Percentiles rank a stretch among this genome's conserved stretches.
phyloP scores from a whole-genome alignment of 2,113 vertebrate genomes.

The Cavia aperea region DNA sequence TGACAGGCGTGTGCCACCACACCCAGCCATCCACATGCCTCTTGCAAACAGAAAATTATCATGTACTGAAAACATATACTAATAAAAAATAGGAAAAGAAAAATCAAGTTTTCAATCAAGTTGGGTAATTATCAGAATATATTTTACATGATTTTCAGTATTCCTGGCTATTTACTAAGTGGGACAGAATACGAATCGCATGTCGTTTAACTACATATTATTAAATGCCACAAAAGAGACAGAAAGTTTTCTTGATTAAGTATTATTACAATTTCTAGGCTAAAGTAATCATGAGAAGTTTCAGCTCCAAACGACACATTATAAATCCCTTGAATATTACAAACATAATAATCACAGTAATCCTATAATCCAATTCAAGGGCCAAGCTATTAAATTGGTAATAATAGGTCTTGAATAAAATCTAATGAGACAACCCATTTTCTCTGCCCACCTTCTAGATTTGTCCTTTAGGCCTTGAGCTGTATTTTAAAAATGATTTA shows the following conservation, averaged over 20 bases:
- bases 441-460: constrained; percentile 43
- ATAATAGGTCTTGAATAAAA: constrained; percentile 54
- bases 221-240: constrained; percentile 41
- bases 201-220: constrained; percentile 44
- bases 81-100: not conserved
- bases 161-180: constrained; percentile 40
- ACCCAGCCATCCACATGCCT: not conserved
- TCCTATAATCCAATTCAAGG: constrained; percentile 54
- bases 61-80: not conserved
- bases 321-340: constrained; percentile 55
- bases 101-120: not conserved
- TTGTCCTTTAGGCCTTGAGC: constrained; percentile 30
- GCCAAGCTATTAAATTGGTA: constrained; percentile 52
- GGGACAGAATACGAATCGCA: constrained; percentile 41
- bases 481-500: constrained; percentile 53
- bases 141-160: not conserved
- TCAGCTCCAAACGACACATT: constrained; percentile 50
- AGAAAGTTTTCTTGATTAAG: constrained; percentile 57
- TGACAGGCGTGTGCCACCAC: too few relatives aligned
- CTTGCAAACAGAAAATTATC: not conserved
- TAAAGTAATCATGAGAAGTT: constrained; percentile 58
- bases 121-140: not conserved
- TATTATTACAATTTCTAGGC: constrained; percentile 52
- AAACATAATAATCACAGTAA: constrained; percentile 54
- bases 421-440: constrained; percentile 50